Evolutionary conservation across 2,797 vertebrate genomes (phyloP), one percentile per base, ranked within the genome.

Genomic region (Muraenolepis orangiensis): DNA sequence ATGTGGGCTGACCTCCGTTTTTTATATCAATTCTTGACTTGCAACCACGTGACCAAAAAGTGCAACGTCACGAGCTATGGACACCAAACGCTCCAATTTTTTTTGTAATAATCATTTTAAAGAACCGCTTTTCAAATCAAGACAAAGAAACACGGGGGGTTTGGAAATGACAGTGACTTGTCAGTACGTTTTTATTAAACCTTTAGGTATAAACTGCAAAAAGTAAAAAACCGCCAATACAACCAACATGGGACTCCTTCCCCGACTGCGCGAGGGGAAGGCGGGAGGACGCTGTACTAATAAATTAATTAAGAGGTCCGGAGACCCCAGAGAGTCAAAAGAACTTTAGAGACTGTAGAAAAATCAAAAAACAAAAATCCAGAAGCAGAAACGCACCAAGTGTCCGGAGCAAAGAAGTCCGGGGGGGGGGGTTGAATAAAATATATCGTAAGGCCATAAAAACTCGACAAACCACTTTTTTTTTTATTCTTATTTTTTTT

Each of bases 391-490:
- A 92, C 93, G 93, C 95, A 94, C 91, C 93, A 91, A 93, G 74
- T 46, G 29, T 75, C 93, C 91, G 46, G 83, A 89, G 81, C 80
- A 81, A 72, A 71, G 70, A 80, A 90, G 90, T 86, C 80, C 84
- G 82, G 64, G 88, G 79, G 81, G 84, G 82, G 64, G 88, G 79
- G 81, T 38, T 64, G 89, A 92, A 93, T 89, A 92, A 92, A 93
- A 95, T 94, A 96, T 95, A 95, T 95, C 91, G 95, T 97, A 98
- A 98, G 96, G 97, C 96, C 96, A 98, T 96, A 95, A 95, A 96
- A 97, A 97, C 95, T 94, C 90, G 96, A 98, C 97, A 96, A n/a
- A 96, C 94, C 95, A 96, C 95, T 94, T 94, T 92, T 88, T 86
- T 77, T 79, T 73, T 73, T 69, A 34, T 4, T 8, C 8, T 72